Evolutionary conservation across 2,888 invertebrate genomes (phyloP).

Genomic region (Argynnis bischoffii): DNA sequence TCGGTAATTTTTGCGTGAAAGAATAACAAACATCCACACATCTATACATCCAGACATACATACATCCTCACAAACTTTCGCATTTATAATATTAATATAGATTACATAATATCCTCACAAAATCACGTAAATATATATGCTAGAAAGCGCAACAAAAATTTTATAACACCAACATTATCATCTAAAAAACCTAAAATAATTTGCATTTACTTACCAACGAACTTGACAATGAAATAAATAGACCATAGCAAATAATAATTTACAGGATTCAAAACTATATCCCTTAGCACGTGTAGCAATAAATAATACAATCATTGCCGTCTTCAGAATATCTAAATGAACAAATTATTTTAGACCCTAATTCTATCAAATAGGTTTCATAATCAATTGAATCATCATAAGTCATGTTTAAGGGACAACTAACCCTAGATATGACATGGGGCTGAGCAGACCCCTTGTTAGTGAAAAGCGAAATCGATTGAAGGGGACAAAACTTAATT

Average conservation of each 20-base stretch:
- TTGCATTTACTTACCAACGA: no score
- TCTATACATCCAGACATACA: no score
- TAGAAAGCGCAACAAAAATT: no score
- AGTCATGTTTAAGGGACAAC: constrained; percentile 31
- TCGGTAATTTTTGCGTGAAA: no score
- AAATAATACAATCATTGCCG: constrained; percentile 15
- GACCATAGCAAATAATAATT: constrained; percentile 3
- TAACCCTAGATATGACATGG: constrained; percentile 53
- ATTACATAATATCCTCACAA: no score
- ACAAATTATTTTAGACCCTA: not conserved
- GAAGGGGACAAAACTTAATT: constrained; percentile 66
- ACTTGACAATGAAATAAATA: not conserved
- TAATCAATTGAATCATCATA: constrained; percentile 23
- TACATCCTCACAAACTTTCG: no score
- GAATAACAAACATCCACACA: no score
- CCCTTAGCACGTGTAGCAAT: constrained; percentile 12
- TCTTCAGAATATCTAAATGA: not conserved
- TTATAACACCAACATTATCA: no score
- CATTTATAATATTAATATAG: no score
- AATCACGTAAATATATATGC: no score
- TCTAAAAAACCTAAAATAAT: no score
- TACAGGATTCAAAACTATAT: not conserved
- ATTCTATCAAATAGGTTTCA: constrained; percentile 5
- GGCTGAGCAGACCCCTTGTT: constrained; percentile 59
- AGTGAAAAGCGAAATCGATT: constrained; percentile 67